phyloP scores from a whole-genome alignment of 37 sponge, comb jelly and placozoan genomes.

The Bolinopsis microptera region DNA sequence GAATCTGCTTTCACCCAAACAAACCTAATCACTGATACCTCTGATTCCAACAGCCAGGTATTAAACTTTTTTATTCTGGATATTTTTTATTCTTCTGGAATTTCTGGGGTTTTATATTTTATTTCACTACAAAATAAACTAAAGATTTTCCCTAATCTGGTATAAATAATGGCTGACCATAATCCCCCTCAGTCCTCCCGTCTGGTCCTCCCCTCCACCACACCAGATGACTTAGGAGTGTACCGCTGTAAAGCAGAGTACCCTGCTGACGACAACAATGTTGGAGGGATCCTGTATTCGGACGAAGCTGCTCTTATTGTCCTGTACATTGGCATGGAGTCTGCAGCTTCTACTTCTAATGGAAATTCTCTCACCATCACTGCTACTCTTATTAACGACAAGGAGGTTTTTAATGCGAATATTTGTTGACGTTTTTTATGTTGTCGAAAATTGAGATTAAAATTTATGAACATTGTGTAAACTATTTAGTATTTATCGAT shows the following conservation, averaged over 20 bases:
- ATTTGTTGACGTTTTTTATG: neutral
- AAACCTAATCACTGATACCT: slow-evolving; percentile 5
- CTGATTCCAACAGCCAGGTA: neutral
- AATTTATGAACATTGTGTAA: no score
- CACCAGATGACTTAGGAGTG: neutral
- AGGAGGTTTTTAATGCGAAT: neutral
- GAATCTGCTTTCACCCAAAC: neutral
- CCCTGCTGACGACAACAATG: neutral
- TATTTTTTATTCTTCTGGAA: neutral
- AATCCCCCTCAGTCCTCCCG: slow-evolving; percentile 27
- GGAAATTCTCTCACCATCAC: neutral
- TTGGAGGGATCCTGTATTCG: neutral
- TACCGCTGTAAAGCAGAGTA: slow-evolving; percentile 46
- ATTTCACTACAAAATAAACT: neutral
- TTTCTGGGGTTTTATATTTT: neutral
- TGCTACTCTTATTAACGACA: neutral
- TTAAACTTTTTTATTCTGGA: neutral
- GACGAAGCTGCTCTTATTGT: slow-evolving; percentile 50
- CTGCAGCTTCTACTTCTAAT: neutral
- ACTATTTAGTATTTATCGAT: no score
- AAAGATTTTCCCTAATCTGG: no score
- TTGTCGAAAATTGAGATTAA: neutral
- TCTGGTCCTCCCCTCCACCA: neutral
- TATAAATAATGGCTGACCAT: no score
- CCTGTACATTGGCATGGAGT: neutral